Evolutionary conservation across 2,113 vertebrate genomes (phyloP), one percentile per base, ranked within the genome.

Genomic region (Ictalurus punctatus): DNA sequence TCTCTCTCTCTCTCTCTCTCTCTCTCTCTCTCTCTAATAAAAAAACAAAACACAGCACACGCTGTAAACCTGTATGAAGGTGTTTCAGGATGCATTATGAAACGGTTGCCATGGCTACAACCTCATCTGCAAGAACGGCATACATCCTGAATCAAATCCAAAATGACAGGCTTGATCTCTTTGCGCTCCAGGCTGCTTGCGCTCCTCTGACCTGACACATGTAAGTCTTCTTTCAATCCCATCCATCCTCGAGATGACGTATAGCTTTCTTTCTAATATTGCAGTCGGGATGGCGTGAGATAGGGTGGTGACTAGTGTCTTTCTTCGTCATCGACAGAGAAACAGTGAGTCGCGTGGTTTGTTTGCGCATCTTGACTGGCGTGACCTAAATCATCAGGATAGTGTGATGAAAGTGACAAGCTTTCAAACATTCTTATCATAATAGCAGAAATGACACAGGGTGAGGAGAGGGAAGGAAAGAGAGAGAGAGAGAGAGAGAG

Each of bases 31-130:
- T 67, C 87, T 58, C 65, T 71, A 52, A 84, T 16, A 65, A 76
- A 73, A 84, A 73, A 84, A 71, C 67, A 87, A 81, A 56, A 37
- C 67, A 44, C 74, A 87, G 80, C 84, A 81, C n/a, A 73, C 27
- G 61, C 74, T 87, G 86, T 76, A 83, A 91, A 89, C 83, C 86
- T 83, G 85, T 84, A 83, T 81, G 78, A 89, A 91, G 88, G 90
- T 91, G 90, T 87, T 91, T 74, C 30, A 2, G 74, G 90, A 85
- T 87, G 88, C 90, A 81, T 87, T 87, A 89, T 89, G 88, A 91
- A 87, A 87, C 40, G 37, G 90, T 91, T 91, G 90, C 90, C 86
- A 91, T 91, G 90, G 86, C 10, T 79, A 89, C 86, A 84, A 37
- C 74, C 76, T 85, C 61, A 19, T 87, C 86, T 86, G 71, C 71